Percentiles rank a stretch among this genome's conserved stretches.
Conservation (phyloP, 37 sponge, comb jelly and placozoan genomes). For the Dysidea cf. avara region DNA sequence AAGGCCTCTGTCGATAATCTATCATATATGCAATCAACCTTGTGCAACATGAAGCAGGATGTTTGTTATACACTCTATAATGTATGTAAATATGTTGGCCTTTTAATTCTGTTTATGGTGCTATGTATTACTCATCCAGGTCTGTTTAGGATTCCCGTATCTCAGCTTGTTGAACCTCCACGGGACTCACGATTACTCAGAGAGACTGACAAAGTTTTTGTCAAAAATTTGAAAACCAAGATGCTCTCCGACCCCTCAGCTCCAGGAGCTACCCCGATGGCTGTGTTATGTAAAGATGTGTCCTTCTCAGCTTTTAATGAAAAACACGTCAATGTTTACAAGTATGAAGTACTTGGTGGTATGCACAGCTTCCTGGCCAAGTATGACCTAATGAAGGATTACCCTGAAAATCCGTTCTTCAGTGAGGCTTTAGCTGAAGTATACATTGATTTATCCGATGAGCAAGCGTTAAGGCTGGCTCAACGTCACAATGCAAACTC, state of each 20-base stretch:
- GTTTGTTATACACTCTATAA: too few species aligned
- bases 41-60: too few species aligned
- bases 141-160: slow-evolving; percentile 1
- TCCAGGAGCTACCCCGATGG: too few species aligned
- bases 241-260: too few species aligned
- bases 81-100: too few species aligned
- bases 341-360: slow-evolving; percentile 59
- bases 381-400: slow-evolving; percentile 1
- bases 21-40: too few species aligned
- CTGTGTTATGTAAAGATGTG: slow-evolving; percentile 27
- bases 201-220: slow-evolving; percentile 15
- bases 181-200: slow-evolving; percentile 16
- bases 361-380: slow-evolving; percentile 21
- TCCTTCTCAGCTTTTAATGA: slow-evolving; percentile 10
- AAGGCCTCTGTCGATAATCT: too few species aligned
- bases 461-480: slow-evolving; percentile 25
- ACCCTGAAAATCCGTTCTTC: slow-evolving; percentile 30
- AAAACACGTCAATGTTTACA: slow-evolving; percentile 33
- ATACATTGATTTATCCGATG: slow-evolving; percentile 38
- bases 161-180: slow-evolving; percentile 9
- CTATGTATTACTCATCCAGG: background rate
- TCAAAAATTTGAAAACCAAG: background rate
- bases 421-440: slow-evolving; percentile 7
- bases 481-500: slow-evolving; percentile 19
- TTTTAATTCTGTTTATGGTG: too few species aligned